Evolutionary conservation across 2,888 invertebrate species (phyloP).

Genomic region (Anagyrus pseudococci): DNA sequence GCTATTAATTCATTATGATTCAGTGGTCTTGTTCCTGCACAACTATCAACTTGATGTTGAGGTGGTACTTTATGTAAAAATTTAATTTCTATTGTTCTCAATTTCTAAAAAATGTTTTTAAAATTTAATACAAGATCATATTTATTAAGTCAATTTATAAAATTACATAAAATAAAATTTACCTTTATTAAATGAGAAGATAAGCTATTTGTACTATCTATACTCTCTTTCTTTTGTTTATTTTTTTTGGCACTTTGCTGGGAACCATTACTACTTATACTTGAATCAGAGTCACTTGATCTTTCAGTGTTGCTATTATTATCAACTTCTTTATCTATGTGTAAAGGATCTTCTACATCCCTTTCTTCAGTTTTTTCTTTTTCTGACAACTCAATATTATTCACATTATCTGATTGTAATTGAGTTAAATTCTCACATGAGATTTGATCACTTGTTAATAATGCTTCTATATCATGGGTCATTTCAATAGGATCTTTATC

Average conservation of each 20-base stretch:
- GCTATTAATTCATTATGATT: constrained; percentile 21
- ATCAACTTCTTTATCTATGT: not conserved
- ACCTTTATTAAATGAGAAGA: constrained; percentile 1
- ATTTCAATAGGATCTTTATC: constrained; percentile 14
- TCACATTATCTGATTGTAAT: not conserved
- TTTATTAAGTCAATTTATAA: not conserved
- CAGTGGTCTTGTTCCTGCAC: constrained; percentile 38
- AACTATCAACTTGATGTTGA: constrained; percentile 47
- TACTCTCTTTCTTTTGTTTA: not conserved
- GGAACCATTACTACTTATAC: not conserved
- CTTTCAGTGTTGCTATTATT: not conserved
- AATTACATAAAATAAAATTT: not conserved
- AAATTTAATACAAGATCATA: not conserved
- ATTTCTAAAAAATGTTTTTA: constrained; percentile 44
- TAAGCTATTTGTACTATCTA: too few relatives aligned
- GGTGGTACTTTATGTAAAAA: constrained; percentile 47
- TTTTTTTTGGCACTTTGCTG: not conserved
- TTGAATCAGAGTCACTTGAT: not conserved
- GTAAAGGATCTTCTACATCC: constrained; percentile 4
- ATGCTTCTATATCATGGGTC: constrained; percentile 16
- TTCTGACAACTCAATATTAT: not conserved
- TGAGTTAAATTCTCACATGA: not conserved
- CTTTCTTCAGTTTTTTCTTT: not conserved
- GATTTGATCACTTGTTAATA: not conserved
- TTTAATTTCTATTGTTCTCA: constrained; percentile 40